Evolutionary conservation across 2,797 vertebrate genomes (phyloP).

Genomic region (Myripristis jacobus): DNA sequence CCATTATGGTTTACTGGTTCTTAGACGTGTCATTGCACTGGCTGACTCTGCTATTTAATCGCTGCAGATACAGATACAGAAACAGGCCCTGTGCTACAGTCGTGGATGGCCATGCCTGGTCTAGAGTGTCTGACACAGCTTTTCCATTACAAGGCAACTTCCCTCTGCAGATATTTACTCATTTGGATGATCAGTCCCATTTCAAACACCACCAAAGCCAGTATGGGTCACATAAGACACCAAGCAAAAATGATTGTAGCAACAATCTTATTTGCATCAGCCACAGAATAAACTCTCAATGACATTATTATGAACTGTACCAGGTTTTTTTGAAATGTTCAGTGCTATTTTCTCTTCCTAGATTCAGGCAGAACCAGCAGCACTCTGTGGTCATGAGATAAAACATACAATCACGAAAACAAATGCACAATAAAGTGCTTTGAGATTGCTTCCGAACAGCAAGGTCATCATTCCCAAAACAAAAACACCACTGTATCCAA

Average conservation of each 20-base stretch:
- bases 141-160: slow-evolving; percentile 24
- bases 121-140: slow-evolving; percentile 30
- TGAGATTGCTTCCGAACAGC: too few species aligned
- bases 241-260: not conserved
- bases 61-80: slow-evolving; percentile 36
- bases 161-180: slow-evolving; percentile 19
- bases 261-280: not conserved
- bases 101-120: slow-evolving; percentile 4
- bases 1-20: not conserved
- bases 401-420: not conserved
- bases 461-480: not conserved
- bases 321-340: not conserved
- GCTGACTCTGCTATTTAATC: slow-evolving; percentile 14
- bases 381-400: not conserved
- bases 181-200: slow-evolving; percentile 5
- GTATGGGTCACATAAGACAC: not conserved
- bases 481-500: not conserved
- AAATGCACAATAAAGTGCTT: too few species aligned
- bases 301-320: not conserved
- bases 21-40: not conserved
- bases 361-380: slow-evolving; percentile 11
- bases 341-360: not conserved
- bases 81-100: slow-evolving; percentile 10
- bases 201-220: not conserved
- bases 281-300: not conserved